Percentiles rank a stretch among this genome's conserved stretches.
Evolutionary conservation across 1,140 invertebrate species (phyloP).

Genomic region (Aphis gossypii): DNA sequence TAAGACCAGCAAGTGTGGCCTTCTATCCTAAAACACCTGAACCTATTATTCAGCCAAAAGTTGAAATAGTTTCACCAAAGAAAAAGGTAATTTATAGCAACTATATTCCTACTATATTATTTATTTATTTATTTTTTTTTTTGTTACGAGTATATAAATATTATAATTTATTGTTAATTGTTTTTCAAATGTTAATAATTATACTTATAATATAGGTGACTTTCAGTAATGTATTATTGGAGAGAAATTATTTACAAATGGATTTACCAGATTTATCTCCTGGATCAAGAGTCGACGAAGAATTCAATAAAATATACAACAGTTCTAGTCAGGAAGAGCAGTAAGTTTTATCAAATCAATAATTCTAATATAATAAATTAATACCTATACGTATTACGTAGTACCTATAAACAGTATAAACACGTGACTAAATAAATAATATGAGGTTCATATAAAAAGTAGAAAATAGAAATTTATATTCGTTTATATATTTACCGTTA

Average conservation of each 20-base stretch:
- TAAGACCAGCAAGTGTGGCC: slow-evolving; percentile 47
- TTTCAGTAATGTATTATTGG: slow-evolving; percentile 44
- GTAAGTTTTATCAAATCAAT: slow-evolving; percentile 18
- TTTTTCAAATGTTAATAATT: not conserved
- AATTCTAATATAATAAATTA: not conserved
- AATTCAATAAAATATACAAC: slow-evolving; percentile 56
- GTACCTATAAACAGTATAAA: not conserved
- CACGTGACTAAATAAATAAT: not conserved
- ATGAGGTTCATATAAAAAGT: not conserved
- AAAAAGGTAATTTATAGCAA: slow-evolving; percentile 23
- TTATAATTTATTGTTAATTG: not conserved
- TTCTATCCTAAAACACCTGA: slow-evolving; percentile 46
- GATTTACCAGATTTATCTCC: slow-evolving; percentile 54
- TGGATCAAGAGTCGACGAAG: slow-evolving; percentile 48
- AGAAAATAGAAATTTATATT: not conserved
- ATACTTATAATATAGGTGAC: slow-evolving; percentile 15
- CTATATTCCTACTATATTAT: not conserved
- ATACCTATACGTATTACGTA: not conserved
- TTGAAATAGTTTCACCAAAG: not conserved
- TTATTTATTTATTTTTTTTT: not conserved
- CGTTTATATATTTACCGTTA: too few species aligned
- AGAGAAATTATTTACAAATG: slow-evolving; percentile 52
- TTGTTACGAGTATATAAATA: not conserved
- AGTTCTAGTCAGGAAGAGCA: slow-evolving; percentile 25
- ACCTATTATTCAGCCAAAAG: not conserved